Conservation (phyloP, 2,113 vertebrate genomes). For the Prionailurus bengalensis region DNA sequence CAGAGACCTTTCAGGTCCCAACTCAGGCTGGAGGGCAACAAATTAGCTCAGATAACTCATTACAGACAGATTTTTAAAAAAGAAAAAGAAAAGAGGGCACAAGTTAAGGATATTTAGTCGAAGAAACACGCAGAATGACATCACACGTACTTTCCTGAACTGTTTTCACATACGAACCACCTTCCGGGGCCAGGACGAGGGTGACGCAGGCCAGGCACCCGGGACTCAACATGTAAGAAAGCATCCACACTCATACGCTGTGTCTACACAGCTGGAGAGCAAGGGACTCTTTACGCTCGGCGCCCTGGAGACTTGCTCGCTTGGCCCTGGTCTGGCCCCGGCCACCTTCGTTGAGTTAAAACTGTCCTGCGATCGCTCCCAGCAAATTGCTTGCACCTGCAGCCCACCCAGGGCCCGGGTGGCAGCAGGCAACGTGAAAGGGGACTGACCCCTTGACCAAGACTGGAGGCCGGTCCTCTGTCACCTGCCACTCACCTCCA, state of each 20-base stretch:
- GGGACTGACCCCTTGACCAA: not conserved
- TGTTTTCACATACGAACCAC: not conserved
- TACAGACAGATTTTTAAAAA: not conserved
- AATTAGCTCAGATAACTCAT: not conserved
- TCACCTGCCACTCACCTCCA: not conserved
- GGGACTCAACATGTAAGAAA: not conserved
- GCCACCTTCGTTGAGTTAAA: not conserved
- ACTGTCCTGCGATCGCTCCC: too few relatives aligned
- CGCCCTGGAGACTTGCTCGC: not conserved
- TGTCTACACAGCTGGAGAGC: not conserved
- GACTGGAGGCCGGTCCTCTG: not conserved
- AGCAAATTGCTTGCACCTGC: not conserved
- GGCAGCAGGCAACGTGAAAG: not conserved
- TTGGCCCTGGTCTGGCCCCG: not conserved
- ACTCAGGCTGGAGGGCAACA: not conserved
- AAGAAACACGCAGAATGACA: not conserved
- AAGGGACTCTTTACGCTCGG: not conserved
- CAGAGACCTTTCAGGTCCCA: not conserved
- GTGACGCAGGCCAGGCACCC: not conserved
- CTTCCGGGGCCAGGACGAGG: too few relatives aligned
- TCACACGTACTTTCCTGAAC: not conserved
- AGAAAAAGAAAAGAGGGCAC: not conserved
- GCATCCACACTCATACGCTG: not conserved
- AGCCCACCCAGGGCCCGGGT: not conserved
- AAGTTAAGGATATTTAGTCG: not conserved